These are phyloP conservation scores for Catharus minimus DNA, from an alignment of 2,113 vertebrate genomes.

Conservation along the genomic window DNA sequence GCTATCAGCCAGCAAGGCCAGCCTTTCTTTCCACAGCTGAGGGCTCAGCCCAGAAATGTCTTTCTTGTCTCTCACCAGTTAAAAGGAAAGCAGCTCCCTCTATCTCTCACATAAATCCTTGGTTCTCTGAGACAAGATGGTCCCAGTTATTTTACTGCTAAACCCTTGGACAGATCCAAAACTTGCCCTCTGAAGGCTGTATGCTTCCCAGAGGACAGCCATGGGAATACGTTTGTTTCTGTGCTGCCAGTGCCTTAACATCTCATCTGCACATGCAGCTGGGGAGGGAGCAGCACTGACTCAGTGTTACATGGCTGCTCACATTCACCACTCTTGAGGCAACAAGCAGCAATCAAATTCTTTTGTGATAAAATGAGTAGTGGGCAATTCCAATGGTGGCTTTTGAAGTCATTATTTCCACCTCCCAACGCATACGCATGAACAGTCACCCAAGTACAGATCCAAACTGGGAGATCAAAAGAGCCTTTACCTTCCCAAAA, in stretches of 20 bases:
- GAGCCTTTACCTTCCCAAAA: background rate
- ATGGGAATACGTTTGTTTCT: background rate
- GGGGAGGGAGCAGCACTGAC: background rate
- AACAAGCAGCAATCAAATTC: background rate
- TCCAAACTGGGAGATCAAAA: background rate
- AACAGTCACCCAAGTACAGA: background rate
- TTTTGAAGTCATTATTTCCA: background rate
- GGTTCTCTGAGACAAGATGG: fast-evolving
- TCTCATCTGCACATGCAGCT: background rate
- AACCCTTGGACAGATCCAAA: background rate
- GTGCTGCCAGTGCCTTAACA: background rate
- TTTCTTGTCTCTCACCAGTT: background rate
- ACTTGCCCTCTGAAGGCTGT: background rate
- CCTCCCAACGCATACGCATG: background rate
- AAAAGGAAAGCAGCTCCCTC: slow-evolving; percentile 25
- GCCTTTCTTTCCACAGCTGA: background rate
- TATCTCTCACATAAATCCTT: background rate
- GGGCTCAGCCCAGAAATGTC: background rate
- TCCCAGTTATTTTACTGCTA: background rate
- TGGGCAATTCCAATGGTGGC: background rate
- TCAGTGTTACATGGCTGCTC: background rate
- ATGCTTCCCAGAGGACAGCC: background rate
- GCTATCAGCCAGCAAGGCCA: background rate
- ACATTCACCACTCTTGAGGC: background rate
- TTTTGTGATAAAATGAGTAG: background rate